Evolutionary conservation across 2,888 invertebrate species (phyloP).

Genomic region (Notodonta dromedarius): DNA sequence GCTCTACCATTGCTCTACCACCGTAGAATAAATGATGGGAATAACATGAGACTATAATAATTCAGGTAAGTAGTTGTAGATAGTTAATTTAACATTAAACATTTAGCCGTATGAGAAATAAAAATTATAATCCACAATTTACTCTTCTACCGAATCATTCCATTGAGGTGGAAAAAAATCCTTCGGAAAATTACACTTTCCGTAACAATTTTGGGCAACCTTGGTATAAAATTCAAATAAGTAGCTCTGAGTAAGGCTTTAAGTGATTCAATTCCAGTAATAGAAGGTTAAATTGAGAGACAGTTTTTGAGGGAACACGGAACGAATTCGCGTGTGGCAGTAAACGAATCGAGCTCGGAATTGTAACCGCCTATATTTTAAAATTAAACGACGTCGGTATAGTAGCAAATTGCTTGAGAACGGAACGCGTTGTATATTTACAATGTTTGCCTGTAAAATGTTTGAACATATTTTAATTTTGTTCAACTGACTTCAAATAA

Average conservation of each 20-base stretch:
- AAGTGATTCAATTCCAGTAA: slow-evolving; percentile 51
- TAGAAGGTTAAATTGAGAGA: slow-evolving; percentile 44
- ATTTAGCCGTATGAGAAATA: no score
- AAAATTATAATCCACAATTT: no score
- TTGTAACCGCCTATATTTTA: slow-evolving; percentile 1
- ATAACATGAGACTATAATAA: no score
- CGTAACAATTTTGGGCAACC: slow-evolving; percentile 29
- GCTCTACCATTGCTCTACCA: no score
- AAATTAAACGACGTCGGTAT: not conserved
- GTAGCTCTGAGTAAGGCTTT: slow-evolving; percentile 31
- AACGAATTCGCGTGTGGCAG: not conserved
- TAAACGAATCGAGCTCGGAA: not conserved
- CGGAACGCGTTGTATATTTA: not conserved
- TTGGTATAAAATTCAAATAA: slow-evolving; percentile 41
- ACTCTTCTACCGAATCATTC: slow-evolving; percentile 12
- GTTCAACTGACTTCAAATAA: no score
- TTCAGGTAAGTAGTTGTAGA: no score
- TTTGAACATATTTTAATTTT: no score
- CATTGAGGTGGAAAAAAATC: slow-evolving; percentile 22
- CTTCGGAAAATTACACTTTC: slow-evolving; percentile 28
- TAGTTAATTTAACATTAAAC: no score
- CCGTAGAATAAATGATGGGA: no score
- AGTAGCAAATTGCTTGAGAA: not conserved
- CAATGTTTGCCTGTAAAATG: not conserved
- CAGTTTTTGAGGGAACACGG: slow-evolving; percentile 17